Evolutionary conservation across 53 echinoderm and acorn worm species (phyloP), one percentile per base, ranked within the genome.

Genomic region (Stichopus horrens): DNA sequence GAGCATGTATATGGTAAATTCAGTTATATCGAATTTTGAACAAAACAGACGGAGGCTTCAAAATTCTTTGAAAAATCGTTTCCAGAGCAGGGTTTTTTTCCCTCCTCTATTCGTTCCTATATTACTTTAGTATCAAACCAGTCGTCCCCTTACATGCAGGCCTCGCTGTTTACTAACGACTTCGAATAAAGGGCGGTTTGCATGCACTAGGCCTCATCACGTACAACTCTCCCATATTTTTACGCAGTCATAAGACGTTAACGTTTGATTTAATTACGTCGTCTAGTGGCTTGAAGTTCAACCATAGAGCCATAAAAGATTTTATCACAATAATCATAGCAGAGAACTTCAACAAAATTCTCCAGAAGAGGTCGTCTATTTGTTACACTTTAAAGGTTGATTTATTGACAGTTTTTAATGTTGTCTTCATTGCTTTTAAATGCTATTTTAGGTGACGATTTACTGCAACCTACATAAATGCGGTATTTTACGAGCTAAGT

Each of bases 271-370:
- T 71, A 71, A 71, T 71, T 71, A 71, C 71, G 19, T 71, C 71
- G 71, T 71, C 71, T 71, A 71, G 21, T 71, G 16, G 71, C 19
- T 18, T 71, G 19, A 71, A 71, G 7, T 18, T 71, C 19, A n/a
- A 71, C 18, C 16, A 20, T n/a, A 71, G 19, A 71, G 16, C 11
- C 7, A 18, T 7, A n/a, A 71, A 71, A 71, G 71, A 71, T 71
- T 71, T 71, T 71, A 71, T 71, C 71, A 71, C 19, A 71, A 71
- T 71, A 71, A 71, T 71, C 71, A 71, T 7, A 71, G 71, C 71
- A 71, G 19, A 71, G n/a, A 71, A 18, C 71, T 59, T 59, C 8
- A 8, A 9, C 11, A 9, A 11, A 59, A 59, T 59, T 7, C 7
- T 71, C 71, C 71, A 71, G 16, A 20, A 18, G 37, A 37, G 37